A percentile compares a stretch with the other conserved stretches of the same genome.
These are phyloP conservation scores for Lagorchestes hirsutus DNA, from an alignment of 2,797 vertebrate genomes.

Conservation along the genomic window DNA sequence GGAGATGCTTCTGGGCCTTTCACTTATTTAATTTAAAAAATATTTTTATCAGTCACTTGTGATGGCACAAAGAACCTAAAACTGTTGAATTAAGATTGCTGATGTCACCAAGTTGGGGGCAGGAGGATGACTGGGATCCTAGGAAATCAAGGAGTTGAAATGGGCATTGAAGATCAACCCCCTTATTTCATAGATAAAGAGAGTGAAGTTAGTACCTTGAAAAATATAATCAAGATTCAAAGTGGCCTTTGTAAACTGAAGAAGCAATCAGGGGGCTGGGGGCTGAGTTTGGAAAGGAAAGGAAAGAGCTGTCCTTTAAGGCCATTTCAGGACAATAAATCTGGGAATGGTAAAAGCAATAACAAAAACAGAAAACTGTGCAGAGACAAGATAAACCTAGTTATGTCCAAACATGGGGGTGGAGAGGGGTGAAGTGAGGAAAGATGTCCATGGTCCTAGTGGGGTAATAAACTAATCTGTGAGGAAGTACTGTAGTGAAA, in stretches of 20 bases:
- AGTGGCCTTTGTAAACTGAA: not conserved
- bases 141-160: not conserved
- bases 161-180: not conserved
- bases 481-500: not conserved
- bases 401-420: not conserved
- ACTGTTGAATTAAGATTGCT: not conserved
- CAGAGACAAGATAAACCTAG: not conserved
- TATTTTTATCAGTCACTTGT: slow-evolving; percentile 25
- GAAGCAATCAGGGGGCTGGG: not conserved
- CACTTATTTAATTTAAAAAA: slow-evolving; percentile 5
- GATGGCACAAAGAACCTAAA: not conserved
- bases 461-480: not conserved
- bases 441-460: not conserved
- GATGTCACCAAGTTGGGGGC: not conserved
- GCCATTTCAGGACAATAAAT: not conserved
- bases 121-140: slow-evolving; percentile 46
- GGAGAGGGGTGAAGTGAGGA: no score
- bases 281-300: not conserved
- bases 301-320: not conserved
- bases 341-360: not conserved
- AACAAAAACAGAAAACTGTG: not conserved
- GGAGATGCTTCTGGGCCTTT: slow-evolving; percentile 20
- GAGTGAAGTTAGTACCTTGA: not conserved
- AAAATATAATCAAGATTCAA: not conserved
- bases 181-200: not conserved